These are phyloP conservation scores for Orchestia grillus DNA, from an alignment of 1,140 invertebrate genomes.

Conservation along the genomic window DNA sequence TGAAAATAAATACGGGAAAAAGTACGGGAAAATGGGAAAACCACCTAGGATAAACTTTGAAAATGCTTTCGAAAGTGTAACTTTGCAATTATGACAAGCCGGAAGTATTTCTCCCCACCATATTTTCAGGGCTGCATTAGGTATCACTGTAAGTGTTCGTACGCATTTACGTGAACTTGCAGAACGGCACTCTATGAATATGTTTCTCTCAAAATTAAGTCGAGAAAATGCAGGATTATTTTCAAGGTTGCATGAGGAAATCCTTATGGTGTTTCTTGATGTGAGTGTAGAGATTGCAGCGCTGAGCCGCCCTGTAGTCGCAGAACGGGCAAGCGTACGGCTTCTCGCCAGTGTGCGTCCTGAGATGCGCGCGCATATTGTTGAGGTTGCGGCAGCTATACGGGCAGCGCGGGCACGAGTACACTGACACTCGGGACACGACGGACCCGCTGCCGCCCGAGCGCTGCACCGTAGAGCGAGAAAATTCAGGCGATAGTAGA, in stretches of 20 bases:
- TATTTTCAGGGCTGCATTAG: not conserved
- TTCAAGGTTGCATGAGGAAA: not conserved
- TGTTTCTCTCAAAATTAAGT: not conserved
- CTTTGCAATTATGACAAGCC: not conserved
- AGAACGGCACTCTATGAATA: not conserved
- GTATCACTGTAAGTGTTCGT: not conserved
- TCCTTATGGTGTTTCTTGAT: conserved; percentile 44
- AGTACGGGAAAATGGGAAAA: not conserved
- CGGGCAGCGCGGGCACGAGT: not conserved
- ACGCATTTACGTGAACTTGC: not conserved
- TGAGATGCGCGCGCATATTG: conserved; percentile 45
- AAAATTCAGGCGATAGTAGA: not conserved
- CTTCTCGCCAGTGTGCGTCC: conserved; percentile 58
- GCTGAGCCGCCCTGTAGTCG: conserved; percentile 41
- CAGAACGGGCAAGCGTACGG: conserved; percentile 57
- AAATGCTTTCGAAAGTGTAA: not conserved
- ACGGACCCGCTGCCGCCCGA: not conserved
- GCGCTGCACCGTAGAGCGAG: not conserved
- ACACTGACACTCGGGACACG: conserved; percentile 37
- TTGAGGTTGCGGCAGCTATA: conserved; percentile 54
- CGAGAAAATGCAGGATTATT: not conserved
- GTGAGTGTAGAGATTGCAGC: conserved; percentile 54
- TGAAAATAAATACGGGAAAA: not conserved
- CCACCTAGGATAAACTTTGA: no score
- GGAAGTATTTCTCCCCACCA: not conserved